Conservation (phyloP, 2,888 invertebrate species). For the Spodoptera picta region DNA sequence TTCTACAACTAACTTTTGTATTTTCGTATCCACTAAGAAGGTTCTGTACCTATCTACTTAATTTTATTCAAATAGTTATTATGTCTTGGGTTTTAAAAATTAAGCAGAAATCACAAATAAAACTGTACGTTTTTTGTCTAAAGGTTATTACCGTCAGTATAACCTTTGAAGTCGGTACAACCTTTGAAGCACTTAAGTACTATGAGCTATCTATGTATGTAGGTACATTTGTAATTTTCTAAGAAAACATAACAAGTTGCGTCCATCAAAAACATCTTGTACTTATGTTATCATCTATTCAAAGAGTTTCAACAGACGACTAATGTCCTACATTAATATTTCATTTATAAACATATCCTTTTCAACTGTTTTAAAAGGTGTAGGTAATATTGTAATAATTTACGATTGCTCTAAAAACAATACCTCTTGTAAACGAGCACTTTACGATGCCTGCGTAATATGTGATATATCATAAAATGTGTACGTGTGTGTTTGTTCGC, state of each 20-base stretch:
- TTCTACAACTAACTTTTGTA: too few relatives aligned
- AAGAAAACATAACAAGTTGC: background rate
- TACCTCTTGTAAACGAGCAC: conserved; percentile 29
- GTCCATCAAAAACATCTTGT: conserved; percentile 3
- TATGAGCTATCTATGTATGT: too few relatives aligned
- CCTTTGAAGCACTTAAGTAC: too few relatives aligned
- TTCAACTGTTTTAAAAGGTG: conserved; percentile 1
- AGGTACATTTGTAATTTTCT: background rate
- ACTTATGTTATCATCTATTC: background rate
- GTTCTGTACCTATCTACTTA: too few relatives aligned
- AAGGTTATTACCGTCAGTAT: too few relatives aligned
- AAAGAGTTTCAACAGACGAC: background rate
- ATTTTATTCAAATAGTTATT: too few relatives aligned
- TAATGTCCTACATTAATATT: conserved; percentile 1
- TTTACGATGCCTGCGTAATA: conserved; percentile 37
- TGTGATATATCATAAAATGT: conserved; percentile 45
- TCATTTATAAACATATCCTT: background rate
- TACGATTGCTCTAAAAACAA: conserved; percentile 45
- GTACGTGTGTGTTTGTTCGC: conserved; percentile 21
- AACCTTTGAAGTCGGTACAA: too few relatives aligned
- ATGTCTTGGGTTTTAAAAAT: too few relatives aligned
- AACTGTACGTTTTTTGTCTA: too few relatives aligned
- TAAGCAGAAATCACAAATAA: too few relatives aligned
- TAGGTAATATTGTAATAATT: conserved; percentile 31
- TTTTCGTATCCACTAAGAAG: too few relatives aligned